A percentile compares a stretch with the other conserved stretches of the same genome.
phyloP scores from a whole-genome alignment of 2,888 invertebrate genomes.

The Platycheirus rosarum region DNA sequence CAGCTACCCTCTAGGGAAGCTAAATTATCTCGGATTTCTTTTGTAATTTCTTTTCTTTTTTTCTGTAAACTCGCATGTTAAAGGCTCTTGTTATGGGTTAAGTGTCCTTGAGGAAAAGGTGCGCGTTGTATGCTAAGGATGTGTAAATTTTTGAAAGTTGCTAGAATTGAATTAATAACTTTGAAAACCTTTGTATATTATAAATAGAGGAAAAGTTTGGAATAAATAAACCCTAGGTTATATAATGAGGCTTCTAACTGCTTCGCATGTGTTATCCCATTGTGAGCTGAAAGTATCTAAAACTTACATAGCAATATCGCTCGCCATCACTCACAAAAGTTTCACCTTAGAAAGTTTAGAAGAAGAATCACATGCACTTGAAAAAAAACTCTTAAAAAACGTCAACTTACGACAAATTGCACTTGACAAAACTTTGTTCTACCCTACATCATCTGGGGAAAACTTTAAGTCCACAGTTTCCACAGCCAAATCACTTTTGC shows the following conservation, averaged over 20 bases:
- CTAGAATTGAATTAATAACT: no score
- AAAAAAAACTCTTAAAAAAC: constrained; percentile 11
- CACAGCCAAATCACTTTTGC: constrained; percentile 3
- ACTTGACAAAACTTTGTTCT: constrained; percentile 35
- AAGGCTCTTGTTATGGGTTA: not conserved
- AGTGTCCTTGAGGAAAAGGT: constrained; percentile 8
- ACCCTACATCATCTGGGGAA: constrained; percentile 26
- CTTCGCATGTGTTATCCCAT: no score
- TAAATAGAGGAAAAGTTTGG: no score
- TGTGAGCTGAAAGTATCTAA: no score
- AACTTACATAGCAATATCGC: not conserved
- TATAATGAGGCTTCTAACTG: no score
- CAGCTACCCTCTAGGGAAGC: not conserved
- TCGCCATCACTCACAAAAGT: constrained; percentile 14
- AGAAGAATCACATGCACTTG: not conserved
- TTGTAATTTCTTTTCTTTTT: not conserved
- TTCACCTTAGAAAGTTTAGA: constrained; percentile 6
- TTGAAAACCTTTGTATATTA: no score
- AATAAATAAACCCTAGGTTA: no score
- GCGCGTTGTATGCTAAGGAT: not conserved
- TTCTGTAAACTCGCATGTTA: not conserved
- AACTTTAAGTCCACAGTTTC: constrained; percentile 2
- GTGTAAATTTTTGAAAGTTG: no score
- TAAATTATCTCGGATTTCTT: not conserved
- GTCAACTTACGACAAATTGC: constrained; percentile 22